phyloP scores from a whole-genome alignment of 2,797 vertebrate species.

The Chaetophractus vellerosus region DNA sequence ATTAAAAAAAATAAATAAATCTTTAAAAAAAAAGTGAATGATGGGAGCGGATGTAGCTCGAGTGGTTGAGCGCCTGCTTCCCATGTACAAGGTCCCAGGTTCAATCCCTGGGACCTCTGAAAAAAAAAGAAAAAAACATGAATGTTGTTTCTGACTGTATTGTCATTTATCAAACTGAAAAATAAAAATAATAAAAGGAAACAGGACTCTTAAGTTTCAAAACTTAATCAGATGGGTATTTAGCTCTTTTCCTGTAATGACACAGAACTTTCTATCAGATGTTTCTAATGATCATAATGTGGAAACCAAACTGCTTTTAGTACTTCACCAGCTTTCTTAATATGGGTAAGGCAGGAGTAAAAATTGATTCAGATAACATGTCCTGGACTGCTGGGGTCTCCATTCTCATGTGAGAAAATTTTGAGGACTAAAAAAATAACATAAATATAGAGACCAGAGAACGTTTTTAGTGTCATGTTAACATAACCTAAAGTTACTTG shows the following conservation, averaged over 20 bases:
- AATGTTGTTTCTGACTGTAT: not conserved
- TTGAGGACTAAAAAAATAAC: not conserved
- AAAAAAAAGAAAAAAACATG: not conserved
- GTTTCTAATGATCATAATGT: constrained; percentile 28
- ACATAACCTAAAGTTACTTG: not conserved
- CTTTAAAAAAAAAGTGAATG: no score
- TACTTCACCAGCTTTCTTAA: constrained; percentile 21
- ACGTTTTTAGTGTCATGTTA: not conserved
- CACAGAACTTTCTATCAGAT: constrained; percentile 29
- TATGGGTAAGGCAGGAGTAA: not conserved
- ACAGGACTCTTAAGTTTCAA: constrained; percentile 54
- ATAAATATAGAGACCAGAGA: not conserved
- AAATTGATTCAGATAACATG: constrained; percentile 28
- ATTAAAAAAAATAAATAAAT: no score
- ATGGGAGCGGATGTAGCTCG: no score
- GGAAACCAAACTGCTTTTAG: constrained; percentile 31
- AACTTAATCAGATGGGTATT: constrained; percentile 35
- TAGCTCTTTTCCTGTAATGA: constrained; percentile 43
- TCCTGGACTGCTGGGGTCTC: not conserved
- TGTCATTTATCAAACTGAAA: constrained; percentile 37
- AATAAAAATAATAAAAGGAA: not conserved
- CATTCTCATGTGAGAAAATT: not conserved
- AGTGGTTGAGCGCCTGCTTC: no score
- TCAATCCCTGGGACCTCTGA: no score
- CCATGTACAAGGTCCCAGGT: no score